Base-by-base conservation (phyloP, 2,888 invertebrate species). In the Leucania comma region DNA sequence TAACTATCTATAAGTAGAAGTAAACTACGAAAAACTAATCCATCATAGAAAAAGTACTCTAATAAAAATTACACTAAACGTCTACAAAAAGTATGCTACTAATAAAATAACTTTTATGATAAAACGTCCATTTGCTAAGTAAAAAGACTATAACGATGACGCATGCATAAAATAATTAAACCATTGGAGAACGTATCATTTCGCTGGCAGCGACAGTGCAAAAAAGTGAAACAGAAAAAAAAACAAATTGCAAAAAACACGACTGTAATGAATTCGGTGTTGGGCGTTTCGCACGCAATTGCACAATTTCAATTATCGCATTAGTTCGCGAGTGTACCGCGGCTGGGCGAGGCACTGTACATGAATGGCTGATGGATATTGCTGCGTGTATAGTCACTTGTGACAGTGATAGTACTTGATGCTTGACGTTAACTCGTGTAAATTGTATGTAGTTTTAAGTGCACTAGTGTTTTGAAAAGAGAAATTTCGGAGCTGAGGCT, bases 301-400 rank as follows among this genome's bases (percentile, higher is more conserved):
- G 95, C 96, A 96, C 95, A 95, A 95, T 96, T 96, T 96, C 96
- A 96, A 96, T 96, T 96, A 96, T 95, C 93, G 90, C 93, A 96
- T 96, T 96, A 96, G 93, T 93, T 91, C 82, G 87, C 91, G 92
- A 90, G 87, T 88, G 90, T 89, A 89, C 88, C 75, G 78, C 87
- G 88, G 54, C 54, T 54, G 57, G 90, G 90, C 78, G 90, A 87
- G 91, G 89, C 88, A 68, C 60, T 64, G 73, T 78, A 73, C 75
- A 79, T 86, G 72, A 81, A 84, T 83, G 76, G 77, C 77, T 92
- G 92, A 92, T 91, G 92, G 86, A 92, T 81, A 81, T 91, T 89
- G 89, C 86, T 83, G 80, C 80, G 74, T 68, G 75, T 73, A 78
- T 83, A 77, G 76, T 85, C 77, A 88, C 86, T 89, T 88, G 82